These are phyloP conservation scores for Synergus laeviventris DNA, from an alignment of 2,888 invertebrate species.

Conservation along the genomic window DNA sequence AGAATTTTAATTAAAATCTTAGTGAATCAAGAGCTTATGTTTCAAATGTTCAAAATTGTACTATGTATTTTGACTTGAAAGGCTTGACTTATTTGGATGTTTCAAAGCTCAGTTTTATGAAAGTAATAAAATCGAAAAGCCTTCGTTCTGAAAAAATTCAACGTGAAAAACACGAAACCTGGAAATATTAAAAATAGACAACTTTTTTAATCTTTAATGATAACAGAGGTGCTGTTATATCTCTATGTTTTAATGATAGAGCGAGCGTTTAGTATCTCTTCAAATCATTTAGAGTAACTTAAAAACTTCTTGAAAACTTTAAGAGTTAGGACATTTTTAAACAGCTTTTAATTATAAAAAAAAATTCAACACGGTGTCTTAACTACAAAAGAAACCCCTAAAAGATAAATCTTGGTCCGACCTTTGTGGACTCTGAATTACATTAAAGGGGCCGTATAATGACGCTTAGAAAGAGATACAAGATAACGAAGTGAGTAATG, in stretches of 20 bases:
- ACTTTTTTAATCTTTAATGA: neutral
- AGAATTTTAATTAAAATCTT: neutral
- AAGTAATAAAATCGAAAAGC: neutral
- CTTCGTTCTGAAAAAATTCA: neutral
- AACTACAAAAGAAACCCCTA: neutral
- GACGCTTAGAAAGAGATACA: neutral
- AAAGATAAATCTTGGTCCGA: neutral
- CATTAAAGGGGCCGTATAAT: neutral
- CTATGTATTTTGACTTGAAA: no score
- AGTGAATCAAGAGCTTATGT: neutral
- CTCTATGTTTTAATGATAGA: neutral
- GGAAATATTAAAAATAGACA: neutral
- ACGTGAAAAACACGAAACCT: neutral
- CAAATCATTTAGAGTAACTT: no score
- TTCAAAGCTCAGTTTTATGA: neutral
- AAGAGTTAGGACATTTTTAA: neutral
- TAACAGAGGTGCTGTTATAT: neutral
- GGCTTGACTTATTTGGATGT: neutral
- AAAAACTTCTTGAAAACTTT: no score
- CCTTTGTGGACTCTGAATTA: neutral
- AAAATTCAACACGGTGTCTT: neutral
- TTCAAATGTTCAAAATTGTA: no score
- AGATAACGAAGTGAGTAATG: constrained; percentile 5
- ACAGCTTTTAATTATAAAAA: neutral
- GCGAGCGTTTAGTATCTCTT: no score